Conservation (phyloP, 2,113 vertebrate species). For the Eupsittula cactorum region DNA sequence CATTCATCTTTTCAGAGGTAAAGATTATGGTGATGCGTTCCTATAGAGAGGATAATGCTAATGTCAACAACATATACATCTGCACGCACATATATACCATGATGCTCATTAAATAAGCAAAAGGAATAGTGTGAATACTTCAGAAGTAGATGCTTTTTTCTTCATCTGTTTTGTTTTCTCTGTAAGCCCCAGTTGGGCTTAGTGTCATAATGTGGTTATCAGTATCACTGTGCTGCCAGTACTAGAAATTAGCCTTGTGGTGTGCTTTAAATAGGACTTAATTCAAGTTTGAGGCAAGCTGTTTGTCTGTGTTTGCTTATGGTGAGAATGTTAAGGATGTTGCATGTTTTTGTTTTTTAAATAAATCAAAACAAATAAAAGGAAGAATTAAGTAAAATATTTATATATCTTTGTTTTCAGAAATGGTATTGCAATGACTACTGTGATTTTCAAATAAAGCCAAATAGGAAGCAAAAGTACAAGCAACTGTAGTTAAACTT, state of each 20-base stretch:
- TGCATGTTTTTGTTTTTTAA: conserved; percentile 39
- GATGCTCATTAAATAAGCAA: neutral
- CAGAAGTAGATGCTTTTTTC: neutral
- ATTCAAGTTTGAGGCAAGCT: conserved; percentile 48
- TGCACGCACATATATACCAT: neutral
- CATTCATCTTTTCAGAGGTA: neutral
- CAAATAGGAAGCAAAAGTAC: neutral
- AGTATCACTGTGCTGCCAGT: conserved; percentile 12
- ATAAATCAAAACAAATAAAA: conserved; percentile 50
- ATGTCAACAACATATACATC: neutral
- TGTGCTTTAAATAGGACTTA: conserved; percentile 47
- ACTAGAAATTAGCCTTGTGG: conserved; percentile 49
- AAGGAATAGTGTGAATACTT: neutral
- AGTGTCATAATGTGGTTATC: conserved; percentile 44
- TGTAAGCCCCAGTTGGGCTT: conserved; percentile 9
- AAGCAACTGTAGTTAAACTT: neutral
- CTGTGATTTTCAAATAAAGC: neutral
- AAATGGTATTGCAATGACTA: neutral
- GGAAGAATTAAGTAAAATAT: conserved; percentile 11
- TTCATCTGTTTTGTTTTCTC: conserved; percentile 33
- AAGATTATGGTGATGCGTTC: neutral
- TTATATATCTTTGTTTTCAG: neutral
- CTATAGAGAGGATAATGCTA: neutral
- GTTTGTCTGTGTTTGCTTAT: conserved; percentile 41
- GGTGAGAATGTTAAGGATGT: neutral